A percentile compares a stretch with the other conserved stretches of the same genome.
These are phyloP conservation scores for Dreissena rostriformis DNA, from an alignment of 1,140 invertebrate species.

Conservation along the genomic window DNA sequence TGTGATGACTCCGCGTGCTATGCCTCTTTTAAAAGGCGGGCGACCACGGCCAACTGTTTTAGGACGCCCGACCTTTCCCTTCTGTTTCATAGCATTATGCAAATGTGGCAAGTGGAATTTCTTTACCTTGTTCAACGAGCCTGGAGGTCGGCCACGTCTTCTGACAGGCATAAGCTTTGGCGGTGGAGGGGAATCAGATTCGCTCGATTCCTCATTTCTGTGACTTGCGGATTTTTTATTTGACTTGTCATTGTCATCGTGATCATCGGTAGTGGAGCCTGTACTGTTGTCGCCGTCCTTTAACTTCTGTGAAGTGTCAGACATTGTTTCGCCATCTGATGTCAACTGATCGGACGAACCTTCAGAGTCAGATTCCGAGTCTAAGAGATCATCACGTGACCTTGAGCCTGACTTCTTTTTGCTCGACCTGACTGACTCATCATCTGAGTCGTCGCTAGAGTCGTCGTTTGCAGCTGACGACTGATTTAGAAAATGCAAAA, in stretches of 20 bases:
- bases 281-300: constrained; percentile 27
- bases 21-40: constrained; percentile 19
- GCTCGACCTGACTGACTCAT: constrained; percentile 14
- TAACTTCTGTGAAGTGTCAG: constrained; percentile 33
- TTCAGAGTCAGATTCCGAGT: constrained; percentile 13
- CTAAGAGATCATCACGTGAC: neutral
- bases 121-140: constrained; percentile 43
- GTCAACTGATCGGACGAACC: constrained; percentile 8
- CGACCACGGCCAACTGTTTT: constrained; percentile 12
- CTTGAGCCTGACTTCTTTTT: neutral
- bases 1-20: constrained; percentile 16
- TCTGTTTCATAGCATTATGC: constrained; percentile 44
- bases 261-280: constrained; percentile 25
- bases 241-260: no score
- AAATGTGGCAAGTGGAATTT: constrained; percentile 49
- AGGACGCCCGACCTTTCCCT: constrained; percentile 25
- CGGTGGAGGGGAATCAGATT: constrained; percentile 40
- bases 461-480: constrained; percentile 43
- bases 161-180: constrained; percentile 44
- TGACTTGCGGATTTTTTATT: constrained; percentile 29
- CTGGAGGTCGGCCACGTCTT: constrained; percentile 37
- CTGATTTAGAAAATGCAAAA: neutral
- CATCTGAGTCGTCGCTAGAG: constrained; percentile 53
- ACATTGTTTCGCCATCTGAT: constrained; percentile 31
- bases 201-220: constrained; percentile 43